phyloP scores from a whole-genome alignment of 2,888 invertebrate species.

The Lochmaea capreae region DNA sequence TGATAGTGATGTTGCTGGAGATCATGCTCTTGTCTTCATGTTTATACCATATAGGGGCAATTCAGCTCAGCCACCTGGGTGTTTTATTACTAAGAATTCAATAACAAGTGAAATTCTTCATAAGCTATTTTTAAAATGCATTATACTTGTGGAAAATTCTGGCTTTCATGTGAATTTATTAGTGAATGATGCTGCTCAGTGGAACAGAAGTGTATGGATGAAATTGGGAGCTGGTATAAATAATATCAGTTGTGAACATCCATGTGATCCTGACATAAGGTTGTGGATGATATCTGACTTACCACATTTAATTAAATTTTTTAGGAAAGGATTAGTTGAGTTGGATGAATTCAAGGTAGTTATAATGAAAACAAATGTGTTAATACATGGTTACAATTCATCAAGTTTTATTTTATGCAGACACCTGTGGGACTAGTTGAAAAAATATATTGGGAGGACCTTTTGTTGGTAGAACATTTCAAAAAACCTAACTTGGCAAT shows the following conservation, averaged over 20 bases:
- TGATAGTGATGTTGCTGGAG: no score
- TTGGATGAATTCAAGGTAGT: neutral
- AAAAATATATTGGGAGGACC: constrained; percentile 5
- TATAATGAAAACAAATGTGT: neutral
- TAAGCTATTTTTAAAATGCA: no score
- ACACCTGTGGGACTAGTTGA: constrained; percentile 12
- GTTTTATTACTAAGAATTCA: no score
- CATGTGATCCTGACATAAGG: constrained; percentile 36
- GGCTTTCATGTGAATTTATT: no score
- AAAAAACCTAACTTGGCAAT: neutral
- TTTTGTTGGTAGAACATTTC: no score
- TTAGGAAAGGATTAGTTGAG: constrained; percentile 37
- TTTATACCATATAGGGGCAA: no score
- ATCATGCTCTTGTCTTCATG: no score
- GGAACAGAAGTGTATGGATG: no score
- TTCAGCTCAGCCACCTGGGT: no score
- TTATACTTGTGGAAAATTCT: no score
- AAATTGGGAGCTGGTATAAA: constrained; percentile 23
- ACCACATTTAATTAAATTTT: constrained; percentile 48
- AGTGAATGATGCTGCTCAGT: no score
- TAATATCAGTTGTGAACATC: constrained; percentile 48
- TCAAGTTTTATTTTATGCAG: neutral
- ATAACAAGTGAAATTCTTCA: no score
- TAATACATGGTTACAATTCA: neutral
- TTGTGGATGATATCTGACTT: constrained; percentile 53